Evolutionary conservation across 2,888 invertebrate genomes (phyloP).

Genomic region (Tipula lateralis): DNA sequence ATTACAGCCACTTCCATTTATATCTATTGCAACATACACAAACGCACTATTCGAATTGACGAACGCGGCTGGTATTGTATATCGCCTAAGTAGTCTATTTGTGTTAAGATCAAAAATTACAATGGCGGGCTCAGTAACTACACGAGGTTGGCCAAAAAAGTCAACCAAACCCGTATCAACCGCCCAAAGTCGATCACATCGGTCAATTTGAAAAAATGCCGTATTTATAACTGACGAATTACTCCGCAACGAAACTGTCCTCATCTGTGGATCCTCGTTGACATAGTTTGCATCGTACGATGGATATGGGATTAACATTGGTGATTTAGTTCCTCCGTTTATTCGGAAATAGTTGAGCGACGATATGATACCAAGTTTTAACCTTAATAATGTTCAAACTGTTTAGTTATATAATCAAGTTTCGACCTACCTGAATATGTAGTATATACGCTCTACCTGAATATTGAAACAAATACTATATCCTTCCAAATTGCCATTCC

Average conservation of each 20-base stretch:
- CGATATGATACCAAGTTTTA: constrained; percentile 58
- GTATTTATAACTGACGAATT: constrained; percentile 65
- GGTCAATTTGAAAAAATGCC: constrained; percentile 67
- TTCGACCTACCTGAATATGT: background rate
- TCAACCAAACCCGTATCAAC: constrained; percentile 74
- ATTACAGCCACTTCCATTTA: background rate
- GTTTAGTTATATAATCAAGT: background rate
- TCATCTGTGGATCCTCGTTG: background rate
- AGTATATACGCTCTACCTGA: background rate
- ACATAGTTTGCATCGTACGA: constrained; percentile 64
- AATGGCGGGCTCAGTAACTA: constrained; percentile 60
- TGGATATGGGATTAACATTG: constrained; percentile 69
- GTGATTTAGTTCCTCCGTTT: constrained; percentile 57
- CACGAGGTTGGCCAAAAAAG: constrained; percentile 61
- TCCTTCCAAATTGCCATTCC: background rate
- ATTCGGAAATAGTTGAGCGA: constrained; percentile 64
- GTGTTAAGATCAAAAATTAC: constrained; percentile 72
- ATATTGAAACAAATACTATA: background rate
- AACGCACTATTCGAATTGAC: background rate
- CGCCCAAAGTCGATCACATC: constrained; percentile 76
- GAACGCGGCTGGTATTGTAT: constrained; percentile 57
- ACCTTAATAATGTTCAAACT: background rate
- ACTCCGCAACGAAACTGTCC: constrained; percentile 47
- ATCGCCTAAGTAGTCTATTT: constrained; percentile 64
- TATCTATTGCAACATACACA: background rate